Evolutionary conservation across 2,888 invertebrate genomes (phyloP), one percentile per base, ranked within the genome.

Genomic region (Drosophila monieri): DNA sequence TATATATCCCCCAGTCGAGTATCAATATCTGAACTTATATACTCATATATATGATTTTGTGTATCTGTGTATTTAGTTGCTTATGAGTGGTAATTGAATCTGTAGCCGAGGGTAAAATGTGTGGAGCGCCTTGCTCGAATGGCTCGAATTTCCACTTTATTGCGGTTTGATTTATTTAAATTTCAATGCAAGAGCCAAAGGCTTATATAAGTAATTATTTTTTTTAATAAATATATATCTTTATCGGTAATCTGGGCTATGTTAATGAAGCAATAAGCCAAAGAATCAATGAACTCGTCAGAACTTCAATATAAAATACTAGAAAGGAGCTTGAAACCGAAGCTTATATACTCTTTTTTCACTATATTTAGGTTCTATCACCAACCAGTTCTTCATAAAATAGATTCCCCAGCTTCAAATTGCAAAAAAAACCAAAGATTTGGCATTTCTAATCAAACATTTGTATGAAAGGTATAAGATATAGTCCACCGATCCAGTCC

Each of bases 141-240:
- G 81, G 64, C 49, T 84, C 69, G 62, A 66, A 76, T 80, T 83
- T 77, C 80, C 71, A 68, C 69, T 70, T 65, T 61, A 66, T 76
- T 78, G 77, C 62, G 84, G 77, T 72, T 78, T 59, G 47, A 23
- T 47, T 66, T 80, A 85, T 80, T 83, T 76, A 73, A 80, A 80
- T 85, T 80, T 76, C 65, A 65, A 49, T 15, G n/a, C 37, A 44
- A 27, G 5, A 57, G 9, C 25, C 39, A 32, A 4, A 18, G 8
- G n/a, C 53, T 30, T 35, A 51, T 30, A 35, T 35, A 41, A 9
- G 27, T 18, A 41, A 9, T n/a, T 35, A 35, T 41, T 15, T 9
- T 32, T 10, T 9, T 32, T 10, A 27, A 43, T 46, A 21, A 14
- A 14, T 37, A 27, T 37, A 27, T 15, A 48, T 27, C 30, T 37